Percentiles rank a stretch among this genome's conserved stretches.
These are phyloP conservation scores for Aleiodes alternator DNA, from an alignment of 2,888 invertebrate genomes.

Conservation along the genomic window DNA sequence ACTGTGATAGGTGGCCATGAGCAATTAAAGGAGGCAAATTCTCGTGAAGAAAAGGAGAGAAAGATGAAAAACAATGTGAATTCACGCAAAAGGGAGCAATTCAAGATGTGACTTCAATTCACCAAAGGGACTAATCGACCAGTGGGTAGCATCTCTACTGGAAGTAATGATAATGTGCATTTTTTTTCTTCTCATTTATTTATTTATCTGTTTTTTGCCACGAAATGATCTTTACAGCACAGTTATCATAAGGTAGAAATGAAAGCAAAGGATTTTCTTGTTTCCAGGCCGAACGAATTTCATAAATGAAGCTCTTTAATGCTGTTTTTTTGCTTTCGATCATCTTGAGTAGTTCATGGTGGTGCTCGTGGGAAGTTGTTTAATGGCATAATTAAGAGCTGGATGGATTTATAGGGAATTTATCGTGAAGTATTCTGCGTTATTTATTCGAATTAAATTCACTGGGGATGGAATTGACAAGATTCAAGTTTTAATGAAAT, in stretches of 20 bases:
- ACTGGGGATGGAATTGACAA: too few species aligned
- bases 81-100: slow-evolving; percentile 46
- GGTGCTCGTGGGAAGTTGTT: too few species aligned
- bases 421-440: too few species aligned
- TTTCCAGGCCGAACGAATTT: too few species aligned
- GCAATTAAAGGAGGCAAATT: slow-evolving; percentile 72
- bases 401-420: too few species aligned
- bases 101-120: slow-evolving; percentile 64
- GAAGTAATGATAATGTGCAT: slow-evolving; percentile 62
- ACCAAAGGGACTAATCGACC: slow-evolving; percentile 71
- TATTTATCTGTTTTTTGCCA: not conserved
- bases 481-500: too few species aligned
- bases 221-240: not conserved
- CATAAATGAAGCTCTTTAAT: too few species aligned
- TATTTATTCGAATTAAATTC: too few species aligned
- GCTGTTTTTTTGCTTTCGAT: too few species aligned
- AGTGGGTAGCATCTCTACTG: slow-evolving; percentile 66
- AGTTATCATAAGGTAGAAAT: not conserved
- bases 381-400: too few species aligned
- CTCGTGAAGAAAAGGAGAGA: slow-evolving; percentile 58
- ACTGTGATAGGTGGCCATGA: slow-evolving; percentile 54
- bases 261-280: not conserved
- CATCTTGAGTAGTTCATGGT: too few species aligned
- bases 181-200: slow-evolving; percentile 16
- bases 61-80: slow-evolving; percentile 30